A percentile compares a stretch with the other conserved stretches of the same genome.
Evolutionary conservation across 64 coral and sea anemone species (phyloP).

Genomic region (Stichodactyla helianthus): DNA sequence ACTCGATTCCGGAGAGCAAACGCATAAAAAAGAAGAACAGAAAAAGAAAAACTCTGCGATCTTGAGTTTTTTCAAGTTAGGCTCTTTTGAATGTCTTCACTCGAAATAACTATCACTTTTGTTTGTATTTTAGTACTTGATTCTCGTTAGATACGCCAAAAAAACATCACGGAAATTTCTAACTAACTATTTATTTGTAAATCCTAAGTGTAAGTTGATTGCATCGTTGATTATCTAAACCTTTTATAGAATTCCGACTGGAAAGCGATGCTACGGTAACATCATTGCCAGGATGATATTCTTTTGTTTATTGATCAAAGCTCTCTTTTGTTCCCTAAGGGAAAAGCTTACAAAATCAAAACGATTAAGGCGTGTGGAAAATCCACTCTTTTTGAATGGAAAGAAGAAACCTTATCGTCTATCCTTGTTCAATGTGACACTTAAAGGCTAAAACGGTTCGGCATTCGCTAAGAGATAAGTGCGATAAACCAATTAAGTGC

Average conservation of each 20-base stretch:
- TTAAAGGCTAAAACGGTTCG: conserved; percentile 15
- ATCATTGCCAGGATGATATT: neutral
- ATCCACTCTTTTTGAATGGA: neutral
- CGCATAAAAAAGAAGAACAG: neutral
- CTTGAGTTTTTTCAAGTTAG: neutral
- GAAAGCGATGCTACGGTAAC: neutral
- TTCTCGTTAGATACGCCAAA: neutral
- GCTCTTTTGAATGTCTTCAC: neutral
- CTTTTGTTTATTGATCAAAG: neutral
- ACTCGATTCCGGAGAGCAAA: no score
- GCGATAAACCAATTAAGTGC: conserved; percentile 12
- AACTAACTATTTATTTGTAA: conserved; percentile 2
- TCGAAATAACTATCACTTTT: neutral
- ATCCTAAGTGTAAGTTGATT: neutral
- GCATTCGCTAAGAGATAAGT: neutral
- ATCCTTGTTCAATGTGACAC: neutral
- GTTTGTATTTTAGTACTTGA: neutral
- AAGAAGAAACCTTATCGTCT: neutral
- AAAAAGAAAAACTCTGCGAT: neutral
- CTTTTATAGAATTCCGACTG: neutral
- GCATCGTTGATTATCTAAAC: neutral
- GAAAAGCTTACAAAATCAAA: neutral
- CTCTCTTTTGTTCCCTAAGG: neutral
- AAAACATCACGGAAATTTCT: neutral
- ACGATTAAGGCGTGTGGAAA: neutral